Evolutionary conservation across 2,888 invertebrate species (phyloP), one percentile per base, ranked within the genome.

Genomic region (Geotrupes spiniger): DNA sequence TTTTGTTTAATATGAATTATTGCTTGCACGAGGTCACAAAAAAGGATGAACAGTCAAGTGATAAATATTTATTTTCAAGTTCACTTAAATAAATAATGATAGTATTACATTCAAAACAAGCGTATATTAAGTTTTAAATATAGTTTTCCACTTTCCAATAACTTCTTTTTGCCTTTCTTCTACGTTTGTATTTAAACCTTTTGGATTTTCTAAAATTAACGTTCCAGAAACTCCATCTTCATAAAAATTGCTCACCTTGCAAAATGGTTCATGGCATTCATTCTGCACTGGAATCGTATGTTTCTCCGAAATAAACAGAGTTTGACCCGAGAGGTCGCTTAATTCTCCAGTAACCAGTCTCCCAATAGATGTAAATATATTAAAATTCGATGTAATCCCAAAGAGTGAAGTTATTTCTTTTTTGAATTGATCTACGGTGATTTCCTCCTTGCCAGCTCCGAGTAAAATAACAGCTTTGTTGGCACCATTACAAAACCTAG

Each of bases 141-240:
- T 16, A 12, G 36, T 14, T 36, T 14, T 36, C 53, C 53, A 53
- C n/a, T 40, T 43, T 9, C 25, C 33, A n/a, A 51, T 41, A 41
- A 53, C n/a, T 14, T 39, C 48, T n/a, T 41, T 41, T 36, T 37
- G 31, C 21, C 14, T 16, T 10, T 42, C 45, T 42, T 51, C 53
- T 9, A 21, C 38, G 37, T 27, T 38, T 11, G 47, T 50, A 11
- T 39, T 33, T 14, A 42, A 25, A 2, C 81, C 84, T 37, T 70
- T 57, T 1, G 87, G 87, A 73, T 88, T 88, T 71, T 88, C 87
- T 52, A 85, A 63, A 48, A 87, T 74, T 15, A 87, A 56, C 0
- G 85, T 83, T 4, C 75, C 77, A 14, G 74, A 71, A 53, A 74
- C 75, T 4, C 74, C 75, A 4, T 76, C 75, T 59, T 76, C 43